These are phyloP conservation scores for Cyprinodon variegatus DNA, from an alignment of 2,113 vertebrate species.

Conservation along the genomic window DNA sequence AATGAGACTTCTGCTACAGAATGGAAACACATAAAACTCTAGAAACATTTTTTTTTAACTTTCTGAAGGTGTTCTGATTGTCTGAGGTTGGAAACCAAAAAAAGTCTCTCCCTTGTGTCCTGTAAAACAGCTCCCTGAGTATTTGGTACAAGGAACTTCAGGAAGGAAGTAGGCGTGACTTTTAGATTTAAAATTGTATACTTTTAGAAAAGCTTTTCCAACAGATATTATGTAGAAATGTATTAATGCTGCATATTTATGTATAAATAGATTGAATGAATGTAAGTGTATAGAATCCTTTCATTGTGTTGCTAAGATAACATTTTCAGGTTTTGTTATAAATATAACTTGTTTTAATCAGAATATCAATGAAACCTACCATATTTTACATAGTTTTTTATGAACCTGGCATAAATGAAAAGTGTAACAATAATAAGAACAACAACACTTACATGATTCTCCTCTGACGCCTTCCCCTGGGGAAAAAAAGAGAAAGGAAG, in stretches of 20 bases:
- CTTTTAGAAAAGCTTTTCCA: background rate
- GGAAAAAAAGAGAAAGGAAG: background rate
- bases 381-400: background rate
- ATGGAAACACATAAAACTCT: background rate
- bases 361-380: no score
- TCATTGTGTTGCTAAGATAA: conserved; percentile 29
- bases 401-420: conserved; percentile 3
- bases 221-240: background rate
- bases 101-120: background rate
- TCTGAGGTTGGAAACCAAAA: background rate
- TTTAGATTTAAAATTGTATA: background rate
- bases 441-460: conserved; percentile 67
- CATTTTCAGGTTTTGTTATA: conserved; percentile 11
- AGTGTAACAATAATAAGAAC: background rate
- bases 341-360: conserved; percentile 37
- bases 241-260: background rate
- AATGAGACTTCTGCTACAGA: background rate
- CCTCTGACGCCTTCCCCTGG: conserved; percentile 44
- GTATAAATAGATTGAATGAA: conserved; percentile 41
- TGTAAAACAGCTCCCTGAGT: background rate
- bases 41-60: background rate
- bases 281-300: conserved; percentile 20
- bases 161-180: background rate
- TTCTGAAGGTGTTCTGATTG: no score
- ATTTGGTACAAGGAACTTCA: background rate